Base-by-base conservation (phyloP, 1,140 invertebrate genomes). In the Oedothorax gibbosus region DNA sequence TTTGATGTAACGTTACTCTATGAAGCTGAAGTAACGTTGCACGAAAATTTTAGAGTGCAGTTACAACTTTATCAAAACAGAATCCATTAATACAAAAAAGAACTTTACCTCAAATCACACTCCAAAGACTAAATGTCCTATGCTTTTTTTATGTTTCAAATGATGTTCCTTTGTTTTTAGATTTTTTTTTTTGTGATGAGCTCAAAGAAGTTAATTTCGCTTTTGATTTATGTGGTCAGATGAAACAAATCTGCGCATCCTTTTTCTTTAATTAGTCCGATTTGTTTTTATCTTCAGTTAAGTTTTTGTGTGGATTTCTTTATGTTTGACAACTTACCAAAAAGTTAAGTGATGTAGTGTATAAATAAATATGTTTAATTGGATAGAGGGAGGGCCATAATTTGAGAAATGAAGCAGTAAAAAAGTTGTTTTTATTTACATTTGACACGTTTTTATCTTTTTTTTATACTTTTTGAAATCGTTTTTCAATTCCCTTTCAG, bases 151-250 rank as follows among this genome's bases (percentile, higher is more conserved):
- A 18, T 14, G 14, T 35, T 35, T 35, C 35, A 35, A 35, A 35
- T 35, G 35, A 15, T 71, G 14, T 71, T 71, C 49, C 8, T 71
- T 71, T 65, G 14, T 65, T 64, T 77, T 57, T 49, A 0, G 18
- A 18, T 51, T 64, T 20, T 50, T 35, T 49, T 60, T 18, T 35
- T 15, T 20, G 9, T 15, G 57, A 11, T 77, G 56, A 75, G 53
- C 18, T 20, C 11, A 57, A 57, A 64, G 75, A 77, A 77, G 75
- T 77, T 65, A 65, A 77, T 77, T 62, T 65, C 60, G 53, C 35
- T 21, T 77, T 57, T 77, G 75, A 77, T 77, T 77, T 77, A 77
- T 77, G 75, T 51, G 53, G 60, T 14, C 57, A 35, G 49, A 54
- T 64, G 57, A 64, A 51, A 64, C 57, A 51, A 65, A 77, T 65